These are phyloP conservation scores for Acrossocheilus wenchowensis DNA, from an alignment of 2,797 vertebrate genomes.

Conservation along the genomic window DNA sequence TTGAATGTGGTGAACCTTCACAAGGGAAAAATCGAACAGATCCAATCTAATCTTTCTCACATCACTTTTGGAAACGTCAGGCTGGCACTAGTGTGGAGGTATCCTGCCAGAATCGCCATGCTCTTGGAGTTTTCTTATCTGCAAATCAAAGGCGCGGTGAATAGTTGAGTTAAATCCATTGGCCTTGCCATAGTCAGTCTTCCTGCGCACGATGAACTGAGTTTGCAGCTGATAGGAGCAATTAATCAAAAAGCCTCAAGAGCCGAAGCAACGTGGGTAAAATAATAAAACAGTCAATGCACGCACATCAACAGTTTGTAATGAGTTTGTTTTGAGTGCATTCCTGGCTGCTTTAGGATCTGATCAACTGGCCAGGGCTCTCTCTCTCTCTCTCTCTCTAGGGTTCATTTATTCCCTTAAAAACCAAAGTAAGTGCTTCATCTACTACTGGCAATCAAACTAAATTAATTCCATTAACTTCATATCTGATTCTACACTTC, in stretches of 20 bases:
- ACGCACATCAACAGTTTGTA: constrained; percentile 19
- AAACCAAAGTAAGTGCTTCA: background rate
- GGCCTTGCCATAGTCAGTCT: constrained; percentile 15
- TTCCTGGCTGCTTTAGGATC: background rate
- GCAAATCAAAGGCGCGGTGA: constrained; percentile 13
- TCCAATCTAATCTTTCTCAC: constrained; percentile 32
- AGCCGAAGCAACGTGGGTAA: background rate
- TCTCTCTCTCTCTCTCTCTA: background rate
- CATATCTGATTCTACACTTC: background rate
- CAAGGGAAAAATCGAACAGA: constrained; percentile 17
- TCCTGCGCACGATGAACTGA: background rate
- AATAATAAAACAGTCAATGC: constrained; percentile 28
- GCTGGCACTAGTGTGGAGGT: constrained; percentile 29
- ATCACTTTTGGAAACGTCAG: constrained; percentile 29
- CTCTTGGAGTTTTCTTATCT: constrained; percentile 35
- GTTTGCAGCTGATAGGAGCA: constrained; percentile 13
- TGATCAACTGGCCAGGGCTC: background rate
- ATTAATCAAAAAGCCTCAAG: constrained; percentile 35
- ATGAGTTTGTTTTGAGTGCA: constrained; percentile 14
- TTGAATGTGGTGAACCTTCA: background rate
- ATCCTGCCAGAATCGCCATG: constrained; percentile 20
- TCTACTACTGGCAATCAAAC: background rate
- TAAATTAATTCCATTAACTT: background rate
- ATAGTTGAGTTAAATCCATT: constrained; percentile 33
- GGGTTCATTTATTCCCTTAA: constrained; percentile 10